phyloP scores from a whole-genome alignment of 2,113 vertebrate genomes.

The Notiomystis cincta region DNA sequence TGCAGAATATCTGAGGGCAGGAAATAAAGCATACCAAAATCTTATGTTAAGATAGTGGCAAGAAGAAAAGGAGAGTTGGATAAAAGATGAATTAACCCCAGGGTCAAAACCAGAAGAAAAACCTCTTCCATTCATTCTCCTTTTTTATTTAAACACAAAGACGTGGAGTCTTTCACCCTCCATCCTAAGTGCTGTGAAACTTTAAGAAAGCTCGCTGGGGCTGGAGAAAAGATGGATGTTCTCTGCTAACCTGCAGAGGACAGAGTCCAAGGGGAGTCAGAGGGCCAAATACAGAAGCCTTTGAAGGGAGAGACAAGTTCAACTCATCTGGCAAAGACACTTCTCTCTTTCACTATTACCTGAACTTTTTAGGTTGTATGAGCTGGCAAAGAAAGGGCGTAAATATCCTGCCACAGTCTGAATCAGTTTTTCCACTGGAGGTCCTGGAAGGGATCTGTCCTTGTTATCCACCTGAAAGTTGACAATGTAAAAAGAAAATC shows the following conservation, averaged over 20 bases:
- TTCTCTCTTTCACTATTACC: not conserved
- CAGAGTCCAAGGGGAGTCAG: not conserved
- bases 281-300: not conserved
- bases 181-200: not conserved
- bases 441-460: not conserved
- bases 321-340: not conserved
- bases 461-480: constrained; percentile 2
- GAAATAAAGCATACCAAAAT: not conserved
- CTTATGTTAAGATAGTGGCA: not conserved
- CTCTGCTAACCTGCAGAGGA: not conserved
- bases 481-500: constrained; percentile 4
- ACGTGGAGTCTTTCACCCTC: not conserved
- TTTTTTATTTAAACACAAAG: not conserved
- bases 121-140: not conserved
- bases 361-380: not conserved
- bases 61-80: not conserved
- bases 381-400: not conserved
- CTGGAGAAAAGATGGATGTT: not conserved
- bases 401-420: not conserved
- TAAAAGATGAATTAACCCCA: not conserved
- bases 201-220: not conserved
- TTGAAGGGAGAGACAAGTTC: not conserved
- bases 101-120: not conserved
- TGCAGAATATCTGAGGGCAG: not conserved
- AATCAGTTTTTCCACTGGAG: constrained; percentile 20